These are phyloP conservation scores for Bathynomus jamesi DNA, from an alignment of 1,140 invertebrate species.

Conservation along the genomic window DNA sequence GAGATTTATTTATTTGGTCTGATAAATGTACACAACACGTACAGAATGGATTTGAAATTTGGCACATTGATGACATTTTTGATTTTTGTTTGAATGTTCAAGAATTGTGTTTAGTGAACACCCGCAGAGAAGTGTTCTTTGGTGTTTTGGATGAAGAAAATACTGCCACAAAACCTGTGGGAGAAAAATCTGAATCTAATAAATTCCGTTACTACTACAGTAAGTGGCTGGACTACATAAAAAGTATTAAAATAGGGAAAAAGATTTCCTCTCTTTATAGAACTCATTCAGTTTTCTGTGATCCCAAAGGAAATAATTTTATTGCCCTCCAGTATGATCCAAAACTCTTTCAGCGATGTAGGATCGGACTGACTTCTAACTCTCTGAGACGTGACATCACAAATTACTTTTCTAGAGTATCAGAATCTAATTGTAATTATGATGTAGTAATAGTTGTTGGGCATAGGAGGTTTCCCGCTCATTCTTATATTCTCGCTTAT, in stretches of 20 bases:
- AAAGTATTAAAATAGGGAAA: not conserved
- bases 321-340: not conserved
- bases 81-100: not conserved
- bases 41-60: not conserved
- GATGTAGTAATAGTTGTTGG: not conserved
- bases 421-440: not conserved
- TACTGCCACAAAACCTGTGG: not conserved
- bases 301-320: not conserved
- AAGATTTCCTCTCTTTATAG: not conserved
- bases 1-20: not conserved
- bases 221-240: not conserved
- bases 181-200: not conserved
- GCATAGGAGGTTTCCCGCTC: not conserved
- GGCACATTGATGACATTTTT: not conserved
- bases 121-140: not conserved
- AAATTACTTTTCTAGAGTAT: too few relatives aligned
- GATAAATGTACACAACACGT: not conserved
- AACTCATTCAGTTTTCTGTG: not conserved
- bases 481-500: not conserved
- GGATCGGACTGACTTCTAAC: too few relatives aligned
- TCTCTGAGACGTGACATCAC: too few relatives aligned
- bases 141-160: not conserved
- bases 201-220: not conserved
- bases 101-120: not conserved
- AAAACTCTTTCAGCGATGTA: not conserved